Conservation (phyloP, 2,113 vertebrate species). For the Pollimyrus isidori region DNA sequence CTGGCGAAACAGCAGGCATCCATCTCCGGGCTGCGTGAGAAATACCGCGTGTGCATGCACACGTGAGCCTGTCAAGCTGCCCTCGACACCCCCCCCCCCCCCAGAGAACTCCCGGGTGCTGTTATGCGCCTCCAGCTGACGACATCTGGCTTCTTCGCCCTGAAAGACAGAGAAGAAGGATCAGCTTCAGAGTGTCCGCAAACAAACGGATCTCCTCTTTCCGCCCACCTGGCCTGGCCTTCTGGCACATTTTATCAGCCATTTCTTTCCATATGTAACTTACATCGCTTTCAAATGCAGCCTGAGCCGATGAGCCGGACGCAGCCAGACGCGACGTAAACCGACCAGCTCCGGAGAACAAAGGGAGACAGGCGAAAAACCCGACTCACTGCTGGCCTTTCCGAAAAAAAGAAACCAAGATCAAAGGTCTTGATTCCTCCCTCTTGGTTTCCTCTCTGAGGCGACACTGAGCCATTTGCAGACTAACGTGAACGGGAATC, state of each 20-base stretch:
- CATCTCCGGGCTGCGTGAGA: background rate
- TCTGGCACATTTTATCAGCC: background rate
- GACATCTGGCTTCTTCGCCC: constrained; percentile 18
- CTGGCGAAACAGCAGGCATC: background rate
- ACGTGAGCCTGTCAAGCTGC: background rate
- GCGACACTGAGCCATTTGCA: background rate
- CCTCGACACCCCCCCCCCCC: background rate
- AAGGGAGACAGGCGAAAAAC: background rate
- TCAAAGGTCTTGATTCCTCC: background rate
- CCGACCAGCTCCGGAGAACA: background rate
- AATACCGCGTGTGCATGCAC: background rate
- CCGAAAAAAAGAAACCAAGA: background rate
- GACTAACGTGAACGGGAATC: background rate
- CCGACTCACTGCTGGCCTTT: background rate
- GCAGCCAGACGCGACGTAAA: background rate
- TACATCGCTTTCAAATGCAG: background rate
- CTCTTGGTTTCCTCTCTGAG: background rate
- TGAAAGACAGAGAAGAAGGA: background rate
- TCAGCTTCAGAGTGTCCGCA: background rate
- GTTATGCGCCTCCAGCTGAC: background rate
- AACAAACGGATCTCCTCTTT: background rate
- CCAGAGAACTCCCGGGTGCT: background rate
- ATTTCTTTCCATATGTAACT: background rate
- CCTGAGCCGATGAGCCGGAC: background rate
- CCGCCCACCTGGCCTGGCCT: background rate